Evolutionary conservation across 2,113 vertebrate species (phyloP), one percentile per base, ranked within the genome.

Genomic region (Aptenodytes patagonicus): DNA sequence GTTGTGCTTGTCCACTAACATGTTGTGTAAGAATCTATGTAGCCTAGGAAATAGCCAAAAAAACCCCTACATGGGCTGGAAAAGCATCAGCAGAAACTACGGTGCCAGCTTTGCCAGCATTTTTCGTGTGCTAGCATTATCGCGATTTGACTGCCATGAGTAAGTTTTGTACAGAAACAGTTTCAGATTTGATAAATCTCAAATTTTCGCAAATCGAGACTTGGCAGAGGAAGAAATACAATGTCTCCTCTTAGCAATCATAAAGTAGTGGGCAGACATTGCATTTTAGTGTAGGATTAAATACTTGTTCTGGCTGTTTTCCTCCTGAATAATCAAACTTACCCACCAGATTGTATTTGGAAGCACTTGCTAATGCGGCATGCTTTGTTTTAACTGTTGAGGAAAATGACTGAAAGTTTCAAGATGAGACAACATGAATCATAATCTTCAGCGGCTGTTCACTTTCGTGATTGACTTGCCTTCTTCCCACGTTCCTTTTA

Each of bases 321-420:
- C 86, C 79, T 93, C 80, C 83, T 66, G 84, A 90, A 91, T 95
- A 95, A 96, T 88, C 84, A 93, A 93, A 91, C 87, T 90, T 91
- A 89, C 86, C 90, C 68, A 95, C 51, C 89, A 92, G 91, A 86
- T 52, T 95, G 87, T 87, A 83, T 93, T 80, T 95, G 85, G 91
- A 95, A 77, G 86, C 84, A 12, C 40, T 92, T 83, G 82, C 57
- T 87, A 79, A 95, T 79, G 71, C 12, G 26, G 78, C 49, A 18
- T 78, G 68, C 71, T 96, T 94, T 3, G 4, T 44, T 96, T 82
- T 94, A 85, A 55, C 73, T 78, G 40, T 69, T 95, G 71, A 54
- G 47, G 69, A 90, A 96, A 94, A 85, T 49, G 58, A 61, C 70
- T 92, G 93, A 47, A 94, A 88, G 90, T 92, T 84, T 95, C 57